phyloP scores from a whole-genome alignment of 2,113 vertebrate species.

The Cyphomyrus discorhynchus region DNA sequence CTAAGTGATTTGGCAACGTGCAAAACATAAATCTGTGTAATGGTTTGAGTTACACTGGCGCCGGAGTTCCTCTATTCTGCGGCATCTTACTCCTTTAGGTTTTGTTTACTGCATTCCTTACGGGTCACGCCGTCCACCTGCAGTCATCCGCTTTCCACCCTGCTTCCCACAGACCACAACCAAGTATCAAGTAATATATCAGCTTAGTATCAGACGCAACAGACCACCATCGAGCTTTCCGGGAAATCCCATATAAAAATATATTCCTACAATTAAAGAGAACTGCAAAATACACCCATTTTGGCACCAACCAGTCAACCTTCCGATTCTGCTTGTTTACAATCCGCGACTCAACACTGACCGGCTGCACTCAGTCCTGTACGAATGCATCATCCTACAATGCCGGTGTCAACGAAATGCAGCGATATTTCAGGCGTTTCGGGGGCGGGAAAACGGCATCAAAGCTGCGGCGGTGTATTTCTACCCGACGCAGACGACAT shows the following conservation, averaged over 20 bases:
- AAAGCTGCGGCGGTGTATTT: neutral
- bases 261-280: neutral
- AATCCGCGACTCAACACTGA: neutral
- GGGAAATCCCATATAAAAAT: neutral
- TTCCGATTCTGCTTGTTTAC: neutral
- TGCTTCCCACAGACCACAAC: neutral
- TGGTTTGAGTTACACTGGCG: neutral
- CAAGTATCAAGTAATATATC: neutral
- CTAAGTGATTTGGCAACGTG: neutral
- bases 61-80: neutral
- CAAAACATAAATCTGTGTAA: neutral
- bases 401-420: neutral
- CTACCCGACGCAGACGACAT: neutral
- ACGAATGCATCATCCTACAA: neutral
- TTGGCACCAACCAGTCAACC: neutral
- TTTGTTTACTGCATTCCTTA: conserved; percentile 1
- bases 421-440: neutral
- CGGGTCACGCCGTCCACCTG: neutral
- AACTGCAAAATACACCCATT: neutral
- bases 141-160: neutral
- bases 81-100: neutral
- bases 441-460: neutral
- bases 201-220: neutral
- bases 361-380: neutral
- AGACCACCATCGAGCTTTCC: neutral